Conservation (phyloP, 1,140 invertebrate genomes). For the Pseudomyrmex flavicornis region DNA sequence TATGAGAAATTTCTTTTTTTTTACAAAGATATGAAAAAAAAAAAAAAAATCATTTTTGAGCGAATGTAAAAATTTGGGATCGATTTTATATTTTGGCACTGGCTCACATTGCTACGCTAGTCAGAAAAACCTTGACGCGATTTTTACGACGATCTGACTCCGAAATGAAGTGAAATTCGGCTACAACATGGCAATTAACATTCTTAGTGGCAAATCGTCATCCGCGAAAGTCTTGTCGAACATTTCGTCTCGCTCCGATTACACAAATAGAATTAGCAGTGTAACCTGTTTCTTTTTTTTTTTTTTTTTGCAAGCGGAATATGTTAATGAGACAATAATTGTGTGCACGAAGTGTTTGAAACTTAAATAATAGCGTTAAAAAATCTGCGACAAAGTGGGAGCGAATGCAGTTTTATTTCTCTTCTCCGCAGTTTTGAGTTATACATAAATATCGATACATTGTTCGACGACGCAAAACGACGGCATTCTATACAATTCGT, state of each 20-base stretch:
- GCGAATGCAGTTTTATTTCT: neutral
- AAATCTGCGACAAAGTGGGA: neutral
- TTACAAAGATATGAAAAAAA: too few relatives aligned
- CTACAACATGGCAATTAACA: constrained; percentile 57
- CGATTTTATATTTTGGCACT: neutral
- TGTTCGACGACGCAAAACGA: neutral
- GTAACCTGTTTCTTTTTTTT: constrained; percentile 51
- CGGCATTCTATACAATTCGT: neutral
- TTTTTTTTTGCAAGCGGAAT: constrained; percentile 35
- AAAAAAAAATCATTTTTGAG: too few relatives aligned
- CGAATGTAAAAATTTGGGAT: too few relatives aligned
- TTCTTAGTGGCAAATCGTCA: constrained; percentile 55
- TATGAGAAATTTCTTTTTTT: too few relatives aligned
- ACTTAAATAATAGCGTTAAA: neutral
- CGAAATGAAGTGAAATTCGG: constrained; percentile 72
- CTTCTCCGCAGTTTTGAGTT: neutral
- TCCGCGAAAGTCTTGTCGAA: constrained; percentile 51
- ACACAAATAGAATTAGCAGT: constrained; percentile 54
- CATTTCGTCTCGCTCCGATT: constrained; percentile 65
- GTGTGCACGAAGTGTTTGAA: neutral
- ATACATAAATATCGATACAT: neutral
- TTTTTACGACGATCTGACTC: constrained; percentile 55
- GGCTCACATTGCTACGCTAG: constrained; percentile 15
- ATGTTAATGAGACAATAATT: constrained; percentile 32
- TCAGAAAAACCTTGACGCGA: constrained; percentile 43